A percentile compares a stretch with the other conserved stretches of the same genome.
These are phyloP conservation scores for Ictalurus punctatus DNA, from an alignment of 2,113 vertebrate species.

Conservation along the genomic window DNA sequence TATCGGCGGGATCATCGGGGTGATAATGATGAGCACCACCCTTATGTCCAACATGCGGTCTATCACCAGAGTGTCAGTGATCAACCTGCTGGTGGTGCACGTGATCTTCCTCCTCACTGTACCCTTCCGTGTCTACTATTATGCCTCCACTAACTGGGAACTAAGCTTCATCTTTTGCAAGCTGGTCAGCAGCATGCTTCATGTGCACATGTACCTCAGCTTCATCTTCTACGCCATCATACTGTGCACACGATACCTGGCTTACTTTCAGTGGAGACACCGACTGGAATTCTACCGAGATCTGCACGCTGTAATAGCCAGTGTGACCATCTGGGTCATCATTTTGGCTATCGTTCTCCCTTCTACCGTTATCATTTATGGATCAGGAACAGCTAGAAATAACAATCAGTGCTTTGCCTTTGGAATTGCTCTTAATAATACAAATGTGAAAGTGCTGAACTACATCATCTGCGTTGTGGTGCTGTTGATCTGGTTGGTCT, in stretches of 20 bases:
- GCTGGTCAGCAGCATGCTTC: constrained; percentile 78
- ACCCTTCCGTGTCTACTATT: constrained; percentile 80
- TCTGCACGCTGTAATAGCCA: constrained; percentile 76
- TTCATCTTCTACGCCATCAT: constrained; percentile 79
- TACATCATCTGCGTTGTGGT: constrained; percentile 64
- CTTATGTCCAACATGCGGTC: constrained; percentile 79
- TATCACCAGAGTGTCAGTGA: constrained; percentile 76
- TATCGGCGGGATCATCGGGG: constrained; percentile 67
- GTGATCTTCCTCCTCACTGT: constrained; percentile 76
- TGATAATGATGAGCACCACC: constrained; percentile 67
- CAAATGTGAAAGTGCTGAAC: constrained; percentile 66
- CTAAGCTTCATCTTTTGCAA: constrained; percentile 71
- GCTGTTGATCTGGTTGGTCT: constrained; percentile 47
- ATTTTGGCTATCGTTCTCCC: constrained; percentile 70
- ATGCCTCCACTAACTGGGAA: constrained; percentile 61
- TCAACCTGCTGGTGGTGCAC: constrained; percentile 79
- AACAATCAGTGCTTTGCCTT: constrained; percentile 72
- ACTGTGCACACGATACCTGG: constrained; percentile 73
- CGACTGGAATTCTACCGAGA: constrained; percentile 80
- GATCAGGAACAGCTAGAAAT: constrained; percentile 3
- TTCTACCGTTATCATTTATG: constrained; percentile 62
- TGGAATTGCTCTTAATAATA: constrained; percentile 62
- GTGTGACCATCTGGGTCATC: constrained; percentile 70
- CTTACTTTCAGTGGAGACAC: constrained; percentile 75
- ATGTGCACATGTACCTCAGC: constrained; percentile 81